phyloP scores from a whole-genome alignment of 2,888 invertebrate genomes.

The Tipula confusa region DNA sequence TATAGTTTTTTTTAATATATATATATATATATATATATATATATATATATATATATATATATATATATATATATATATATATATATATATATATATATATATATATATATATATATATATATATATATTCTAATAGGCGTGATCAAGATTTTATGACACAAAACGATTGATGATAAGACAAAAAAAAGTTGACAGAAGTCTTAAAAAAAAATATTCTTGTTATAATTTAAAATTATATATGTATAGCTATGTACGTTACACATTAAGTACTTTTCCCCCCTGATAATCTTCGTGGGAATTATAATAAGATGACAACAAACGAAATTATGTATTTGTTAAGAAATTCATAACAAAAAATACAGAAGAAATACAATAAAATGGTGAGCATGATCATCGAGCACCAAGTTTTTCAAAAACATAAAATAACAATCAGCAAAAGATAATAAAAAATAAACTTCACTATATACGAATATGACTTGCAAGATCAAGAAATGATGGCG shows the following conservation, averaged over 20 bases:
- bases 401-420: not conserved
- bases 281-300: slow-evolving; percentile 9
- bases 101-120: not conserved
- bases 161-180: slow-evolving; percentile 25
- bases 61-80: not conserved
- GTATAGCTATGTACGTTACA: not conserved
- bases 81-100: not conserved
- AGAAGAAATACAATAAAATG: not conserved
- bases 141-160: slow-evolving; percentile 16
- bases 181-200: not conserved
- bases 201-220: not conserved
- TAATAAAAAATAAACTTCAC: not conserved
- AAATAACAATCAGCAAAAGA: not conserved
- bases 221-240: not conserved
- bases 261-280: not conserved
- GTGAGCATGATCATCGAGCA: not conserved
- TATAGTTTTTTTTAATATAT: not conserved
- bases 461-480: slow-evolving; percentile 26
- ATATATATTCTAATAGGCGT: slow-evolving; percentile 12
- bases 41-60: not conserved
- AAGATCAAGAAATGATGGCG: slow-evolving; percentile 31
- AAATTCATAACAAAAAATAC: not conserved
- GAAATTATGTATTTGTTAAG: not conserved
- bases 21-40: not conserved
- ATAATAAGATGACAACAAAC: not conserved